phyloP scores from a whole-genome alignment of 1,140 invertebrate genomes.

The Cryptotermes secundus region DNA sequence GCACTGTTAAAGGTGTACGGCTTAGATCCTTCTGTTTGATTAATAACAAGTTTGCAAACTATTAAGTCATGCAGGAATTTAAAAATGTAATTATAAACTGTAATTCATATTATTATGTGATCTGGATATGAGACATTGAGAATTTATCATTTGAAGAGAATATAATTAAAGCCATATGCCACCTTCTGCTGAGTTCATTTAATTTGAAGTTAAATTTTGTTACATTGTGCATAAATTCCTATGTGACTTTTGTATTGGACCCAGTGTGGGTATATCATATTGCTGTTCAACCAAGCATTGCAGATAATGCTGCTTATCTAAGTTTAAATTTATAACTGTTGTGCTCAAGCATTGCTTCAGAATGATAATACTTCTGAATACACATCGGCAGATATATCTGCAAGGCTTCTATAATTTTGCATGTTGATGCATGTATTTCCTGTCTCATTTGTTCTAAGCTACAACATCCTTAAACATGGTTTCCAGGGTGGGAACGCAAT shows the following conservation, averaged over 20 bases:
- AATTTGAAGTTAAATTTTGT: no score
- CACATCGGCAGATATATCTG: background rate
- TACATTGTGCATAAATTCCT: background rate
- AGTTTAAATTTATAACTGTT: background rate
- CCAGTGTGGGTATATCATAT: background rate
- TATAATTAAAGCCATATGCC: no score
- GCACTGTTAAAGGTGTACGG: background rate
- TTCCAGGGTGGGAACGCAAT: slow-evolving; percentile 69
- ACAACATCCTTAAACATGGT: slow-evolving; percentile 18
- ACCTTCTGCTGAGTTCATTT: no score
- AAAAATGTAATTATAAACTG: no score
- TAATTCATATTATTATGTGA: no score
- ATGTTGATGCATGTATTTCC: slow-evolving; percentile 16
- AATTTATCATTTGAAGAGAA: no score
- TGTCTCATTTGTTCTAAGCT: background rate
- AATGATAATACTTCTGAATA: background rate
- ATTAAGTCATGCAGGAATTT: background rate
- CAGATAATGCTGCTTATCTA: background rate
- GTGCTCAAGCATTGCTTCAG: no score
- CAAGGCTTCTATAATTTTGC: background rate
- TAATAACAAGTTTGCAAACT: background rate
- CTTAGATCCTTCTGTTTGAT: background rate
- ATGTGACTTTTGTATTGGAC: background rate
- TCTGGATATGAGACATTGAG: no score
- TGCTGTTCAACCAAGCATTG: background rate